Percentiles rank a stretch among this genome's conserved stretches.
Evolutionary conservation across 1,140 invertebrate species (phyloP).

Genomic region (Drosophila suzukii): DNA sequence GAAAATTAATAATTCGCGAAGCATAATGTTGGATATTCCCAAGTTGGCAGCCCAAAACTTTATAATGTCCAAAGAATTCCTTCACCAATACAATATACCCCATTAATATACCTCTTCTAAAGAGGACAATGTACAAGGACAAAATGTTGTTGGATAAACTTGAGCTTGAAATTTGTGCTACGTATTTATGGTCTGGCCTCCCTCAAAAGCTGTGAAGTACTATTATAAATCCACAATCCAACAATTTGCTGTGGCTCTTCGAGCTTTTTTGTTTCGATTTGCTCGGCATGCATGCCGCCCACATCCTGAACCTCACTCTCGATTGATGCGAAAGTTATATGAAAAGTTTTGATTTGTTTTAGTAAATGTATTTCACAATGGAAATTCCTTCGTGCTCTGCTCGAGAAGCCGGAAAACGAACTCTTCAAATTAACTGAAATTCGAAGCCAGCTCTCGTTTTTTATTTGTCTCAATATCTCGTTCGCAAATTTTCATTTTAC

Average conservation of each 20-base stretch:
- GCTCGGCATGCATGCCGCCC: constrained; percentile 52
- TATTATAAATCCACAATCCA: constrained; percentile 60
- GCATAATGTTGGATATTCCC: too few relatives aligned
- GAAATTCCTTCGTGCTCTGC: constrained; percentile 27
- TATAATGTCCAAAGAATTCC: neutral
- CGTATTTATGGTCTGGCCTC: constrained; percentile 4
- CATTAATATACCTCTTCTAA: neutral
- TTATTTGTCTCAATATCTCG: constrained; percentile 47
- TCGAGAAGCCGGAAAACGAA: constrained; percentile 31
- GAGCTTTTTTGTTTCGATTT: constrained; percentile 56
- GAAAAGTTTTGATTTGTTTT: constrained; percentile 82
- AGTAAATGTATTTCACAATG: constrained; percentile 75
- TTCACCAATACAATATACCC: neutral
- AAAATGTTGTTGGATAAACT: constrained; percentile 51
- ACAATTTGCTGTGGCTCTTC: constrained; percentile 45
- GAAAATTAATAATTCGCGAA: too few relatives aligned
- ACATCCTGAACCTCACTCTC: neutral
- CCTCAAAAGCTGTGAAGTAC: constrained; percentile 1
- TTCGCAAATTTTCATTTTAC: constrained; percentile 27
- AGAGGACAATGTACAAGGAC: constrained; percentile 38
- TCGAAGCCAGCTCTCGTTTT: constrained; percentile 46
- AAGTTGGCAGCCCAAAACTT: too few relatives aligned
- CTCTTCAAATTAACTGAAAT: constrained; percentile 70
- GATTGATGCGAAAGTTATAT: constrained; percentile 78
- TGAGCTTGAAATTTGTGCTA: constrained; percentile 57